phyloP scores from a whole-genome alignment of 2,113 vertebrate genomes.

The Caranx melampygus region DNA sequence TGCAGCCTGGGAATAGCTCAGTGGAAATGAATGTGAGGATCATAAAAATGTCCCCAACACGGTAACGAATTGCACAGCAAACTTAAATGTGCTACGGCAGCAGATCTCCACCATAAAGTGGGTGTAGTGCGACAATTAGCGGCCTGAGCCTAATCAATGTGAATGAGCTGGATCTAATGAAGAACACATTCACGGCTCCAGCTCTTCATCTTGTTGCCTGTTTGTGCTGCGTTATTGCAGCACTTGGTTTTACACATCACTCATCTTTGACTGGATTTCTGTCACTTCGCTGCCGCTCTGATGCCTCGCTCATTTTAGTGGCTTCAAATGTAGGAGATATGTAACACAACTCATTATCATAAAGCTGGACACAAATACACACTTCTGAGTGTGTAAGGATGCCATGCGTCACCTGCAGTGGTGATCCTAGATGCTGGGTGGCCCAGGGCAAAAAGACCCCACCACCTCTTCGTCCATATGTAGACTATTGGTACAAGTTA shows the following conservation, averaged over 20 bases:
- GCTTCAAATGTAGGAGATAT: too few species aligned
- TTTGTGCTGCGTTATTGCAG: neutral
- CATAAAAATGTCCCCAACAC: slow-evolving; percentile 39
- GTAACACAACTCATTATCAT: neutral
- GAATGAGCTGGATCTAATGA: slow-evolving; percentile 15
- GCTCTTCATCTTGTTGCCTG: neutral
- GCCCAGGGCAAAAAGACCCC: too few species aligned
- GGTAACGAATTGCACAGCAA: slow-evolving; percentile 33
- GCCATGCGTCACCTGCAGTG: neutral
- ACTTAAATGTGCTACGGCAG: slow-evolving; percentile 32
- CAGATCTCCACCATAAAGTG: slow-evolving; percentile 17
- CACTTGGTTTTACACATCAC: neutral
- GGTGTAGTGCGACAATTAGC: slow-evolving; percentile 9
- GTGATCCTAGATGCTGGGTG: too few species aligned
- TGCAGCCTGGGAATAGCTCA: slow-evolving; percentile 28
- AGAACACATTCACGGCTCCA: neutral
- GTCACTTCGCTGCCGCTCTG: too few species aligned
- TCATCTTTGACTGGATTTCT: neutral
- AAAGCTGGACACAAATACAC: neutral
- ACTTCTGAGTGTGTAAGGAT: neutral
- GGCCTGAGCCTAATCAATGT: slow-evolving; percentile 1
- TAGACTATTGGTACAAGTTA: too few species aligned
- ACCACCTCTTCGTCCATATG: too few species aligned
- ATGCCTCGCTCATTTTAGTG: too few species aligned
- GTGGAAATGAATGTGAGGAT: slow-evolving; percentile 36